Base-by-base conservation (phyloP, 2,888 invertebrate genomes). In the Cetonia aurata region DNA sequence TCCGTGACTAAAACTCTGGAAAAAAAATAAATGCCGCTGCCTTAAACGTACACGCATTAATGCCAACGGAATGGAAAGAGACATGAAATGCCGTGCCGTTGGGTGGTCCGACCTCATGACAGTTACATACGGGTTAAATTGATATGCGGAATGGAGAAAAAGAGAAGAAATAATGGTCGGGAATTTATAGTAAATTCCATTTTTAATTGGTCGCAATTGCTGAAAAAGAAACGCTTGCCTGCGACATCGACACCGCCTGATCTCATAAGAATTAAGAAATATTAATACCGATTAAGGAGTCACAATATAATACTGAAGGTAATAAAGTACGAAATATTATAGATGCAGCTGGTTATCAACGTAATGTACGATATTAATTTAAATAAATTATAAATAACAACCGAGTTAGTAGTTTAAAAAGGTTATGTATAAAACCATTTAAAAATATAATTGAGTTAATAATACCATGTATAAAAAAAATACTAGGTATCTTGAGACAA, bases 111-210 rank as follows among this genome's bases (percentile, higher is more conserved):
- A 15, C 12, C 17, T 50, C 12, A 37, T 65, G 62, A 65, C 50
- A 65, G 50, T 50, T 65, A 65, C 37, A 37, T 50, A 65, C 62
- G 37, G 48, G 62, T 65, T 65, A 65, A 65, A 65, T 65, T 65
- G 50, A 65, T 50, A 33, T 10, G 50, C 33, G 50, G 62, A 65
- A 65, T 65, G 62, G 8, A 65, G 62, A 37, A 65, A 65, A 37
- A 37, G 4, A 62, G 48, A 60, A 65, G 50, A 65, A 65, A 52
- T 50, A 50, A 41, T 17, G 17, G 6, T 37, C 1, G 33, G 9
- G 57, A 13, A 50, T 50, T 52, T 65, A 65, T 41, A 57, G 17
- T 65, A 33, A 65, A 65, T 65, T 65, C 12, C 50, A 33, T 25
- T 52, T 50, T 62, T 65, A 65, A 65, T 65, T 50, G 17, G 2